Percentiles rank a stretch among this genome's conserved stretches.
Conservation (phyloP, 2,797 vertebrate genomes). For the Aldrovandia affinis region DNA sequence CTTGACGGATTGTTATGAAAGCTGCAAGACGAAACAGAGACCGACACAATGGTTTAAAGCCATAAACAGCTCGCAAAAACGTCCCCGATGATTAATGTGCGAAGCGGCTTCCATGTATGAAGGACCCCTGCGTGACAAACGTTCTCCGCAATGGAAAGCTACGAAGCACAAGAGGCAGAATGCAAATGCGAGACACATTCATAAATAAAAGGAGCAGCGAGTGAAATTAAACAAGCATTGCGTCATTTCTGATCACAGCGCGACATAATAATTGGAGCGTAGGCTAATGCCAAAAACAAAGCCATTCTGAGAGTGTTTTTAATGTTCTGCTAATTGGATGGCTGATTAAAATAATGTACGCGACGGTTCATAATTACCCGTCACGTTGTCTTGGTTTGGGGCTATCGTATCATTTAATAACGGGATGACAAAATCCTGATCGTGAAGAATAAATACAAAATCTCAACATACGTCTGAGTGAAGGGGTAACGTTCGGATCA, state of each 20-base stretch:
- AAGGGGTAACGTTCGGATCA: neutral
- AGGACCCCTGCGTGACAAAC: neutral
- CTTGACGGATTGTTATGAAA: neutral
- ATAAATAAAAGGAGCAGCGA: neutral
- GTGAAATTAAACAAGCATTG: neutral
- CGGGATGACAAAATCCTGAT: neutral
- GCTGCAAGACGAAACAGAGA: neutral
- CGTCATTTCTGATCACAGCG: neutral
- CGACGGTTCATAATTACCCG: slow-evolving; percentile 10
- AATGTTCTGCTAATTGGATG: slow-evolving; percentile 26
- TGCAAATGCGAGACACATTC: neutral
- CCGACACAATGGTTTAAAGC: neutral
- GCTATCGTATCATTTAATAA: neutral
- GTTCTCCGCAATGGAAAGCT: neutral
- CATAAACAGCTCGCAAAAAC: slow-evolving; percentile 5
- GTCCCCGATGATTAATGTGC: neutral
- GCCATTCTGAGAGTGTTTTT: slow-evolving; percentile 5
- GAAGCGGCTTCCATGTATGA: neutral
- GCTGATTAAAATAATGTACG: slow-evolving; percentile 28
- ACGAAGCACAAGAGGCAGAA: neutral
- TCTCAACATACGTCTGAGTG: neutral
- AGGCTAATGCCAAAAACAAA: neutral
- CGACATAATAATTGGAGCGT: slow-evolving; percentile 13
- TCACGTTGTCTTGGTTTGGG: neutral
- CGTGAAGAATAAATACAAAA: neutral